Conservation (phyloP, 1,140 invertebrate genomes). For the Centruroides sculpturatus region DNA sequence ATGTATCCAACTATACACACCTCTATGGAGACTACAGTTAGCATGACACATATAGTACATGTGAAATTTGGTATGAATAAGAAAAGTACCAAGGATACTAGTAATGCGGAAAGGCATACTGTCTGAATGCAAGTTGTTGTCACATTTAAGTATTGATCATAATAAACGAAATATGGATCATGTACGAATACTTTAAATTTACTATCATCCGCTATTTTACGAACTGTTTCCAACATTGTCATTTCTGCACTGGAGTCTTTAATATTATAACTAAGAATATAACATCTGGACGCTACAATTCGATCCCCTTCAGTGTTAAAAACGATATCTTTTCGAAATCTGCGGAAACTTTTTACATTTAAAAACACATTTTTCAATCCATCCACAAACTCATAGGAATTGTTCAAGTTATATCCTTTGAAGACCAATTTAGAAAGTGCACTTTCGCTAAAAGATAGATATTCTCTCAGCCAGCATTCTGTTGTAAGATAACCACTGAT, state of each 20-base stretch:
- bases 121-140: conserved; percentile 81
- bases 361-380: conserved; percentile 46
- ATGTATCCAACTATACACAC: conserved; percentile 91
- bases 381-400: conserved; percentile 54
- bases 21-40: conserved; percentile 88
- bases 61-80: conserved; percentile 88
- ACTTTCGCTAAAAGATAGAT: conserved; percentile 55
- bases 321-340: conserved; percentile 62
- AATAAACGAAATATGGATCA: conserved; percentile 86
- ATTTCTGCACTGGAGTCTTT: conserved; percentile 77
- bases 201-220: conserved; percentile 58
- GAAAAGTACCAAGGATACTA: conserved; percentile 90
- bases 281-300: conserved; percentile 66
- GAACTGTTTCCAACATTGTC: conserved; percentile 66
- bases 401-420: conserved; percentile 52
- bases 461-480: conserved; percentile 77
- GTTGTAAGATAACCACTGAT: conserved; percentile 57
- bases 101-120: conserved; percentile 71
- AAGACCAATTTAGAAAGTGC: conserved; percentile 45
- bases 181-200: conserved; percentile 72
- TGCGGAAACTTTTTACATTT: conserved; percentile 32
- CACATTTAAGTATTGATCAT: conserved; percentile 85
- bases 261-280: conserved; percentile 78
- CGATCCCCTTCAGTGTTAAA: conserved; percentile 54
- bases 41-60: conserved; percentile 84